Conservation (phyloP, 1,140 invertebrate genomes). For the Agrypnia vestita region DNA sequence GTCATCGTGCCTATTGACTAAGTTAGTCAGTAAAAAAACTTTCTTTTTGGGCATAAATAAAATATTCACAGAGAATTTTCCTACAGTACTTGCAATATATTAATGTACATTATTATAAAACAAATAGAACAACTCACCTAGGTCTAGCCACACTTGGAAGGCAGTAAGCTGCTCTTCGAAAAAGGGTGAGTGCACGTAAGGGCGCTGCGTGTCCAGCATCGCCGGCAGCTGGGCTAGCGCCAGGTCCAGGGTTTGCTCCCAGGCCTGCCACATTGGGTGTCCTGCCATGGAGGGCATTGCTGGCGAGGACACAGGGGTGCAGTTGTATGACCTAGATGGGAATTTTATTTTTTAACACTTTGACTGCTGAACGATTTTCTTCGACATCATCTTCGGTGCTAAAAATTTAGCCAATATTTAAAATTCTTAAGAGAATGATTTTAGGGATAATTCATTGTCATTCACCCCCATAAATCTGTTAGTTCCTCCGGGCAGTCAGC, state of each 20-base stretch:
- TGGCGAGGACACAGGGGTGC: slow-evolving; percentile 93
- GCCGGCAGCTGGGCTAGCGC: slow-evolving; percentile 91
- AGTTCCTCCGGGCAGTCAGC: too few species aligned
- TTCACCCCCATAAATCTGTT: too few species aligned
- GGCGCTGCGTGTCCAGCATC: slow-evolving; percentile 78
- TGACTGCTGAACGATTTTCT: too few species aligned
- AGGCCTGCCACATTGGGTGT: slow-evolving; percentile 95
- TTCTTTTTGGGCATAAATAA: too few species aligned
- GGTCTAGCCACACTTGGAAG: slow-evolving; percentile 96
- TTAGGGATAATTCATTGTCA: too few species aligned
- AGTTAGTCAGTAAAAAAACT: too few species aligned
- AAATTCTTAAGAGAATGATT: too few species aligned
- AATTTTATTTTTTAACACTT: not conserved
- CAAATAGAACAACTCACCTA: slow-evolving; percentile 70
- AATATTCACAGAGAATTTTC: too few species aligned
- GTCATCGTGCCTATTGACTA: too few species aligned
- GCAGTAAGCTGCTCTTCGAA: slow-evolving; percentile 99
- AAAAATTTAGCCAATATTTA: too few species aligned
- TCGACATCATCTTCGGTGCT: too few species aligned
- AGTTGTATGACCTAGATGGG: slow-evolving; percentile 86
- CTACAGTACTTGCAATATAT: too few species aligned
- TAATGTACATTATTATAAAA: not conserved
- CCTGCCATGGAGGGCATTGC: slow-evolving; percentile 92
- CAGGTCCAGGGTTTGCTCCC: slow-evolving; percentile 97
- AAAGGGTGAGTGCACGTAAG: slow-evolving; percentile 89